Evolutionary conservation across 2,797 vertebrate species (phyloP).

Genomic region (Lepus oiostolus): DNA sequence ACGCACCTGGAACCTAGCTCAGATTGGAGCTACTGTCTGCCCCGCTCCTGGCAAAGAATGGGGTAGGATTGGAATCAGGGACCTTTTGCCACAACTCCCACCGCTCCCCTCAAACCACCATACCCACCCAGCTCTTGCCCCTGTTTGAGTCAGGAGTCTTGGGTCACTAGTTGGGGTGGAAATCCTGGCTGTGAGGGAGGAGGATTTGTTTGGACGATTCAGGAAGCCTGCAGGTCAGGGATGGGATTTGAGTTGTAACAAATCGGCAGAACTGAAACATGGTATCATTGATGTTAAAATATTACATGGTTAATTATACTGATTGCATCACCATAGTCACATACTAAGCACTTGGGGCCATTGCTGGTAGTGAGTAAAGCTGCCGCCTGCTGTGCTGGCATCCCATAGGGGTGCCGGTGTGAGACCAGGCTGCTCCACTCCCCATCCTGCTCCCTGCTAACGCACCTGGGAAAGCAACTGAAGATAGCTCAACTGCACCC

Average conservation of each 20-base stretch:
- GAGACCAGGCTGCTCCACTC: background rate
- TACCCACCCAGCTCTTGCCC: background rate
- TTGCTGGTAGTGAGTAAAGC: too few relatives aligned
- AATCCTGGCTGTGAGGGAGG: background rate
- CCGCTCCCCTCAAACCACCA: background rate
- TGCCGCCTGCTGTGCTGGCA: too few relatives aligned
- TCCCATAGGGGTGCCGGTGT: too few relatives aligned
- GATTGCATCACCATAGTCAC: too few relatives aligned
- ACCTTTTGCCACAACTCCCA: background rate
- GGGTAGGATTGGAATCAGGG: background rate
- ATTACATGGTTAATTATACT: background rate
- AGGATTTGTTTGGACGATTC: slow-evolving; percentile 6
- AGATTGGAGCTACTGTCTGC: background rate
- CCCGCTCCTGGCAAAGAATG: background rate
- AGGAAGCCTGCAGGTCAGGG: background rate
- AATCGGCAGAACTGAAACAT: slow-evolving; percentile 8
- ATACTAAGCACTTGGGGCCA: too few relatives aligned
- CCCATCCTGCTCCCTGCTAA: too few relatives aligned
- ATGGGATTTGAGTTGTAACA: background rate
- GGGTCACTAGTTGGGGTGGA: background rate
- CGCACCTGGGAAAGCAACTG: too few relatives aligned
- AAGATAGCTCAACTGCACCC: too few relatives aligned
- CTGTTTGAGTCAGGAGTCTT: background rate
- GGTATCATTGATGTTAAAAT: slow-evolving; percentile 14
- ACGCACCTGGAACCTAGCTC: background rate